These are phyloP conservation scores for Sminthurides aquaticus DNA, from an alignment of 2,888 invertebrate species.

Conservation along the genomic window DNA sequence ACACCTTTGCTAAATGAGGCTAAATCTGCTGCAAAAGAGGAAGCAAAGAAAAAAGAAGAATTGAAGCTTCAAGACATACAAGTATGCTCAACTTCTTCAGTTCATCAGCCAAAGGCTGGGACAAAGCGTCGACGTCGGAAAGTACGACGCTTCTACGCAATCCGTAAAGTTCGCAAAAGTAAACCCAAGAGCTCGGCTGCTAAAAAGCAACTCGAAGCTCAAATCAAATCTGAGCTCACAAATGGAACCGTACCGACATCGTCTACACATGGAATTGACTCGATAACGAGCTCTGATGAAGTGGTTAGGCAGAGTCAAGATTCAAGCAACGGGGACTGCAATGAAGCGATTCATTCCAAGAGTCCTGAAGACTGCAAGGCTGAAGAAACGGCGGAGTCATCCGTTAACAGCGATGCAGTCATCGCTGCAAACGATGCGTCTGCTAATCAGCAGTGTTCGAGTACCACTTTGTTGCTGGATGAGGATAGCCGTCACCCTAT, in stretches of 20 bases:
- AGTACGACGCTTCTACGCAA: not conserved
- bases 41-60: not conserved
- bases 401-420: not conserved
- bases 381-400: not conserved
- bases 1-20: not conserved
- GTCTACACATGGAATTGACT: not conserved
- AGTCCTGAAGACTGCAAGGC: not conserved
- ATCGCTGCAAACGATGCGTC: not conserved
- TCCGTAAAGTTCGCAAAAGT: not conserved
- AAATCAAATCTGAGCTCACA: not conserved
- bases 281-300: conserved; percentile 3
- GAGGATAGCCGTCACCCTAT: not conserved
- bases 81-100: conserved; percentile 14
- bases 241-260: not conserved
- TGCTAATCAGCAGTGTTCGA: not conserved
- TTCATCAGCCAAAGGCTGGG: not conserved
- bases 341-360: not conserved
- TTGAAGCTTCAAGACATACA: conserved; percentile 11
- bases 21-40: not conserved
- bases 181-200: not conserved
- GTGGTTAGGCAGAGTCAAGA: not conserved
- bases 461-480: not conserved
- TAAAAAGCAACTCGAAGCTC: not conserved
- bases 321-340: not conserved
- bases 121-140: conserved; percentile 7